Percentiles rank a stretch among this genome's conserved stretches.
Conservation (phyloP, 2,797 vertebrate species). For the Oreochromis mossambicus region DNA sequence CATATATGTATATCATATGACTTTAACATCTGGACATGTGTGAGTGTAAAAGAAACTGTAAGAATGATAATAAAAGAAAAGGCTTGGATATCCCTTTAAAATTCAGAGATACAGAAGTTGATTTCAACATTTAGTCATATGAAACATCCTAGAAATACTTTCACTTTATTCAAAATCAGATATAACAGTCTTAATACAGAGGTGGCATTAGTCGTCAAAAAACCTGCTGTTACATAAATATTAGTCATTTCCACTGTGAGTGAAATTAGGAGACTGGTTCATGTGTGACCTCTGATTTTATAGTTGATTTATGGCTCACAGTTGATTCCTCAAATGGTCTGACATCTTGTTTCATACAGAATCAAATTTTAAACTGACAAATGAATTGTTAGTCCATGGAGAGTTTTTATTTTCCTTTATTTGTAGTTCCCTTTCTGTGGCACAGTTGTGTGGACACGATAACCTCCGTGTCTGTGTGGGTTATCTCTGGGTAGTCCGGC, state of each 20-base stretch:
- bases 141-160: conserved; percentile 12
- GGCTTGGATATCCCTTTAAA: neutral
- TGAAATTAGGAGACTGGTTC: neutral
- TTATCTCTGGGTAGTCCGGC: neutral
- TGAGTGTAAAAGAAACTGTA: neutral
- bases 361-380: neutral
- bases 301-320: conserved; percentile 3
- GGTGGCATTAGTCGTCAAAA: conserved; percentile 26
- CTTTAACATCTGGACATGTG: neutral
- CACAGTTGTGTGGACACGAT: neutral
- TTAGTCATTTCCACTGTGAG: neutral
- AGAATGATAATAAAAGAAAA: neutral
- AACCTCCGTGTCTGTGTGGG: neutral
- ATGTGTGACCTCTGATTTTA: conserved; percentile 10
- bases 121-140: neutral
- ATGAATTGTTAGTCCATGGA: neutral
- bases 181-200: conserved; percentile 4
- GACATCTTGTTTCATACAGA: neutral
- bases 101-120: neutral
- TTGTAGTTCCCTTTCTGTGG: neutral
- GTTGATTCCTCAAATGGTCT: neutral
- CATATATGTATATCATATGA: neutral
- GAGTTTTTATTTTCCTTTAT: neutral
- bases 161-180: conserved; percentile 49
- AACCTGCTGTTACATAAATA: conserved; percentile 15